Conservation (phyloP, 2,888 invertebrate genomes). For the Coenonympha arcania region DNA sequence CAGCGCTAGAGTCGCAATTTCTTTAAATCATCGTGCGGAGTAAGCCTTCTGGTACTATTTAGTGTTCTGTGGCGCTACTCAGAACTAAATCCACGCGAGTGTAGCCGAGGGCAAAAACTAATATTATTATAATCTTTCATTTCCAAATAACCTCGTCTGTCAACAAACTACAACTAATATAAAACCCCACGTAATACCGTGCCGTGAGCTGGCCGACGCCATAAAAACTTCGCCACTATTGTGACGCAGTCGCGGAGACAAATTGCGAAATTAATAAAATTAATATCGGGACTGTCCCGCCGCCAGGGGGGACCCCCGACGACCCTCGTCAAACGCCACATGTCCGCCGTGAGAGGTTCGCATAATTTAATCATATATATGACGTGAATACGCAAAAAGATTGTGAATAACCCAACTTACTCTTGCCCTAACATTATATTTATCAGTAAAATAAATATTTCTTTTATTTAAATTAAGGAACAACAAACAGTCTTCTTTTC, state of each 20-base stretch:
- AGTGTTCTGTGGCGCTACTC: no score
- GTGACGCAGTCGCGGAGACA: slow-evolving; percentile 7
- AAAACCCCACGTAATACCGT: background rate
- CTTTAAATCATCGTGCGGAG: no score
- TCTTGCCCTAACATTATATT: slow-evolving; percentile 7
- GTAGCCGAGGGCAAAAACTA: no score
- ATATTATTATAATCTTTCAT: background rate
- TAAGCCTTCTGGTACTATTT: no score
- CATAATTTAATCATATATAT: slow-evolving; percentile 33
- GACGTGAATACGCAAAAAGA: slow-evolving; percentile 30
- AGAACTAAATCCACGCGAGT: no score
- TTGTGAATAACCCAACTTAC: slow-evolving; percentile 26
- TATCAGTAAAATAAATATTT: no score
- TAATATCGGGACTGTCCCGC: slow-evolving; percentile 11
- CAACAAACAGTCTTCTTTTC: no score
- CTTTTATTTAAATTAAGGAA: no score
- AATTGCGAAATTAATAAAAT: slow-evolving; percentile 23
- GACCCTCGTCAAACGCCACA: slow-evolving; percentile 39
- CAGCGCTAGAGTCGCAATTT: no score
- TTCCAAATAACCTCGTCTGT: background rate
- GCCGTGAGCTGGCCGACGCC: background rate
- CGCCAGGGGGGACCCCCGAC: slow-evolving; percentile 1
- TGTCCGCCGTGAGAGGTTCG: slow-evolving; percentile 28
- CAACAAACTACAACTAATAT: background rate
- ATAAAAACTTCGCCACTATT: slow-evolving; percentile 2